Conservation (phyloP, 2,888 invertebrate genomes). For the Bellardia bayeri region DNA sequence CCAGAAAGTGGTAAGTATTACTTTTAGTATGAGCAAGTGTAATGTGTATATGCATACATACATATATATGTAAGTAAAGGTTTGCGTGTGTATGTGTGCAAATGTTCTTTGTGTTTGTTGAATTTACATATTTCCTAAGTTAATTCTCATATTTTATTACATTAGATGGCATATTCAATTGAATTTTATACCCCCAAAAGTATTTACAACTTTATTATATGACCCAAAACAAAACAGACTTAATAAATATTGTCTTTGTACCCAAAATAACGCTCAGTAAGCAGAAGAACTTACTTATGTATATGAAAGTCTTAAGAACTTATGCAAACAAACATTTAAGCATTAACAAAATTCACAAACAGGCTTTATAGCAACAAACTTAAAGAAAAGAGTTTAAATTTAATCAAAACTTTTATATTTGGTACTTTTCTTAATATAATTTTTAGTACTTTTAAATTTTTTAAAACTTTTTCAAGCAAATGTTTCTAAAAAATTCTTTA, state of each 20-base stretch:
- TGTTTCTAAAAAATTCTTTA: no score
- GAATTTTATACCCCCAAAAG: constrained; percentile 69
- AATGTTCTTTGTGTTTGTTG: not conserved
- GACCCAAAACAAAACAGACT: constrained; percentile 43
- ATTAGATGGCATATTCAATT: constrained; percentile 67
- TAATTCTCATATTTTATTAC: constrained; percentile 63
- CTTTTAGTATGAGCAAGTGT: not conserved
- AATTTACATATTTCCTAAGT: constrained; percentile 67
- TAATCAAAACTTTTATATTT: no score
- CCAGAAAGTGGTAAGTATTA: not conserved
- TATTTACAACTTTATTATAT: constrained; percentile 65
- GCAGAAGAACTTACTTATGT: no score
- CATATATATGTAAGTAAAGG: not conserved
- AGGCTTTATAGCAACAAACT: not conserved
- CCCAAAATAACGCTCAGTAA: not conserved
- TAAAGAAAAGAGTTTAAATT: not conserved
- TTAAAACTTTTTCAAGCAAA: no score
- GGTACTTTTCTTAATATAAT: no score
- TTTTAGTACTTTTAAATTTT: no score
- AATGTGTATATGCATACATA: not conserved
- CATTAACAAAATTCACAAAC: no score
- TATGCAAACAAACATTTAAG: not conserved
- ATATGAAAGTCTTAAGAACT: no score
- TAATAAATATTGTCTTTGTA: constrained; percentile 58
- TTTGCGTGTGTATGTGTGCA: not conserved